Evolutionary conservation across 2,797 vertebrate species (phyloP).

Genomic region (Poeciliopsis turneri): DNA sequence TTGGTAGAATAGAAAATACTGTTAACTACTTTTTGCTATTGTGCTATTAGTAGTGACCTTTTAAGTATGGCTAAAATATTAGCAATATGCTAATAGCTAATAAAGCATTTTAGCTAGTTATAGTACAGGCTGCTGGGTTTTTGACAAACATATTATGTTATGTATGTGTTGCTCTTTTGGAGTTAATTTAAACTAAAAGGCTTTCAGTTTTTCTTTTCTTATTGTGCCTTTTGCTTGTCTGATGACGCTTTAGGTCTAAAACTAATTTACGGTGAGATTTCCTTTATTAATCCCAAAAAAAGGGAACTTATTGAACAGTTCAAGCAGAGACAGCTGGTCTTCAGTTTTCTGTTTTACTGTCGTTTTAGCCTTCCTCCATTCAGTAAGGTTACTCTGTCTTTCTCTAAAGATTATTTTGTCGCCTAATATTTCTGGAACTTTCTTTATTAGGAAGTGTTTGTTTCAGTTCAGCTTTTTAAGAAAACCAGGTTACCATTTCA

Average conservation of each 20-base stretch:
- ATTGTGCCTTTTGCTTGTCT: neutral
- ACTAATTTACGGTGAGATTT: neutral
- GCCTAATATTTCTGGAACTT: neutral
- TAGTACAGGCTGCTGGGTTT: neutral
- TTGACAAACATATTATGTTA: neutral
- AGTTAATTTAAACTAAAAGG: neutral
- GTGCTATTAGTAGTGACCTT: neutral
- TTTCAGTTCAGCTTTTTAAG: neutral
- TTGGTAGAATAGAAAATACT: neutral
- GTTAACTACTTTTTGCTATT: neutral
- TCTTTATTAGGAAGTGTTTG: neutral
- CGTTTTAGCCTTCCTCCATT: neutral
- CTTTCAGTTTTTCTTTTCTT: neutral
- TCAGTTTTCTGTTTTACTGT: neutral
- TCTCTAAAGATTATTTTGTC: neutral
- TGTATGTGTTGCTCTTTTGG: neutral
- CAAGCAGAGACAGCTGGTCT: neutral
- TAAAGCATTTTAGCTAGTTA: neutral
- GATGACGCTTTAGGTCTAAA: neutral
- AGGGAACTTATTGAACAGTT: neutral
- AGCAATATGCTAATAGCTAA: neutral
- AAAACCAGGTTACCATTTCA: neutral
- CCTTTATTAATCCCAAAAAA: neutral
- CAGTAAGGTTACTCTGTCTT: neutral
- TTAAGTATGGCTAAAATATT: neutral